Evolutionary conservation across 35 echinoderm and acorn worm genomes (phyloP), one percentile per base, ranked within the genome.

Genomic region (Chiridota heheva): DNA sequence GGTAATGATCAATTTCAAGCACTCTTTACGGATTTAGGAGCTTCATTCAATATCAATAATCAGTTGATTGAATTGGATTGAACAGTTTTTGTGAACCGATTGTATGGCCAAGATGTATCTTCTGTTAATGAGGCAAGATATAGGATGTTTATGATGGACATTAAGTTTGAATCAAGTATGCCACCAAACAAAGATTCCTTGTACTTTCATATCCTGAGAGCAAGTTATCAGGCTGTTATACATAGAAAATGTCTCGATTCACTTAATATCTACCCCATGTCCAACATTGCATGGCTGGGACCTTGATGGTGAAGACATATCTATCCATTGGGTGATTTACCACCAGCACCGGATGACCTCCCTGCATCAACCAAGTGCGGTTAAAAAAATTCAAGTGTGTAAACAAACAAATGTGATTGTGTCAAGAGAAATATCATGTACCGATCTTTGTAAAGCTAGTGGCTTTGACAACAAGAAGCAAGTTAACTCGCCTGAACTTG

Each of bases 191-290:
- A 69, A 76, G 72, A 78, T 60, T 87, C 29, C 30, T 47, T 68
- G 3, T 24, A 39, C 5, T 1, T 36, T 47, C 73, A 87, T 47
- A 78, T 68, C 33, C 18, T 15, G 12, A 40, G 72, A 55, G 84
- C 72, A 60, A 87, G 78, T 42, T 87, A 87, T 42, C 84, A 78
- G 32, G 72, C 84, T 43, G 73, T 73, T 12, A 78, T 87, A 27
- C 72, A 87, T 39, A 77, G 84, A 44, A 60, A 73, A 63, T 36
- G 20, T 59, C 36, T 78, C 70, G 16, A 29, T 30, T 35, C 41
- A 78, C 36, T 73, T 57, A 7, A 44, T 36, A 30, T 31, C 70
- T n/a, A 13, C 51, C 20, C 82, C 67, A 38, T 16, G 56, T 36
- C 66, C 48, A 60, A 6, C 44, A 58, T 30, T n/a, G 13, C 68